These are phyloP conservation scores for Melanotaenia nigrans DNA, from an alignment of 2,797 vertebrate species.

Conservation along the genomic window DNA sequence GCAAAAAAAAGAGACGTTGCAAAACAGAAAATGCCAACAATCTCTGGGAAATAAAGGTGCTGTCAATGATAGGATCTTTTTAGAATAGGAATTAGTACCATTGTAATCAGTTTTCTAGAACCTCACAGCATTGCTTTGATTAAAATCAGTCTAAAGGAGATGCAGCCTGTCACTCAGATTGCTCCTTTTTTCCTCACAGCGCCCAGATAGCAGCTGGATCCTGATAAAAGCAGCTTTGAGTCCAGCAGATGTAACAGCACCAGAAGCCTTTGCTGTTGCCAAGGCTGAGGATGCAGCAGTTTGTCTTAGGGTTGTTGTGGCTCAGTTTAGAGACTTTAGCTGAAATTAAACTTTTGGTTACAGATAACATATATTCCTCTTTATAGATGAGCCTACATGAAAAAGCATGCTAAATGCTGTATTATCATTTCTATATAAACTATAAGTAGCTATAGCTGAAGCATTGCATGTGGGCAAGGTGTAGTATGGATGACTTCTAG, in stretches of 20 bases:
- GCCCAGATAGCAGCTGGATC: constrained; percentile 55
- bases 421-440: constrained; percentile 46
- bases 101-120: not conserved
- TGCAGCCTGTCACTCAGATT: constrained; percentile 17
- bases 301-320: constrained; percentile 43
- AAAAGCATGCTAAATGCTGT: constrained; percentile 46
- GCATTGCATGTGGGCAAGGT: not conserved
- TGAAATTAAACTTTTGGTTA: constrained; percentile 48
- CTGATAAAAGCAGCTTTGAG: constrained; percentile 21
- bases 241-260: constrained; percentile 12
- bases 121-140: constrained; percentile 12
- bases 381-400: constrained; percentile 48
- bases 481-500: constrained; percentile 25
- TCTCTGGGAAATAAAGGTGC: constrained; percentile 10
- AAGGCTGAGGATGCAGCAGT: constrained; percentile 22
- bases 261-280: constrained; percentile 18
- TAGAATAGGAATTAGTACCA: constrained; percentile 1
- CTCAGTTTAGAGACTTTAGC: constrained; percentile 57
- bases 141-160: constrained; percentile 6
- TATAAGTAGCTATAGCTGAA: constrained; percentile 21
- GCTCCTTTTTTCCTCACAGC: constrained; percentile 26
- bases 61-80: constrained; percentile 17
- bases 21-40: constrained; percentile 34
- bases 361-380: constrained; percentile 50
- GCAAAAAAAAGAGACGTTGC: not conserved